phyloP scores from a whole-genome alignment of 1,140 invertebrate species.

The Palaemon carinicauda region DNA sequence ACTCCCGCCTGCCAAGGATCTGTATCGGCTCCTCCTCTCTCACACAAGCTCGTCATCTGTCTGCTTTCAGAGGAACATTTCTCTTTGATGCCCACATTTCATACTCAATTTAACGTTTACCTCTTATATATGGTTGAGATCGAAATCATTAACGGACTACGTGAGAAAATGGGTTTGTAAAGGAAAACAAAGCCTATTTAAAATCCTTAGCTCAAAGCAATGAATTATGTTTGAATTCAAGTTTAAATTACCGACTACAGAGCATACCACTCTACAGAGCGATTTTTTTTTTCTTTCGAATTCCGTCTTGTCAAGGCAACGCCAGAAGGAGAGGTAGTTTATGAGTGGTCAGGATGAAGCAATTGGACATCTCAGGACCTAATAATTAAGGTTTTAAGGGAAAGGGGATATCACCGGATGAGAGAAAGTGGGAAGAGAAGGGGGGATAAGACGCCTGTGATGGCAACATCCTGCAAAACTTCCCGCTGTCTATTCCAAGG shows the following conservation, averaged over 20 bases:
- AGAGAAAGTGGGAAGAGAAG: no score
- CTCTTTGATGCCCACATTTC: background rate
- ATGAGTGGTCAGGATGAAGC: slow-evolving; percentile 25
- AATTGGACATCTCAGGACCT: slow-evolving; percentile 19
- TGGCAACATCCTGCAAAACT: slow-evolving; percentile 8
- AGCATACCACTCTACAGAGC: no score
- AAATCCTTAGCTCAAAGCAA: no score
- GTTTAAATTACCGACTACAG: no score
- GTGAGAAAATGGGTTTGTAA: no score
- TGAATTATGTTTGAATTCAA: no score
- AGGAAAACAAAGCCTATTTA: no score
- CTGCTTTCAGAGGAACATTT: background rate
- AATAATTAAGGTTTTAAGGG: slow-evolving; percentile 6
- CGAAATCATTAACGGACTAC: no score
- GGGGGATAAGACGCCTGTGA: background rate
- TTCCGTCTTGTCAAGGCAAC: background rate
- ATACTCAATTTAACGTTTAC: background rate
- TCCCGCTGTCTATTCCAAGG: background rate
- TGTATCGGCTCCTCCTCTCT: background rate
- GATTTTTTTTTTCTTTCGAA: no score
- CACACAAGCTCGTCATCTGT: background rate
- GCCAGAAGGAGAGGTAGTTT: slow-evolving; percentile 2
- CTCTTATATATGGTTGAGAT: no score
- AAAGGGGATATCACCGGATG: background rate
- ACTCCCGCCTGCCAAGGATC: slow-evolving; percentile 13